A percentile compares a stretch with the other conserved stretches of the same genome.
phyloP scores from a whole-genome alignment of 2,888 invertebrate genomes.

The Sinodicranocentrus sp. region DNA sequence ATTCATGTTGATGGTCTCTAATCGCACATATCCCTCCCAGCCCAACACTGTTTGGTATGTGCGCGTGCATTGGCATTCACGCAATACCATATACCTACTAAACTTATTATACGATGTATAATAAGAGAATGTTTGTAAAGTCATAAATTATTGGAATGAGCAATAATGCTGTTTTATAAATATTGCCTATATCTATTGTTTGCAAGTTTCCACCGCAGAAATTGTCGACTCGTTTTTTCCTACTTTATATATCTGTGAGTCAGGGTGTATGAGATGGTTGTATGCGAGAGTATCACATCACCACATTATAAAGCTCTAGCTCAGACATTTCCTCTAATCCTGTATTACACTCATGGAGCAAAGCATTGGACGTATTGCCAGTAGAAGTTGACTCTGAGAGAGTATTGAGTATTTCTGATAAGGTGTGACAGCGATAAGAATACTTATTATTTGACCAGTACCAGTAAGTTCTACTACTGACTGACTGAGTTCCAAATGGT shows the following conservation, averaged over 20 bases:
- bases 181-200: not conserved
- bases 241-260: slow-evolving; percentile 3
- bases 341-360: not conserved
- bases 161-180: slow-evolving; percentile 29
- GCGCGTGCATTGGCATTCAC: no score
- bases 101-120: not conserved
- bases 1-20: no score
- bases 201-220: slow-evolving; percentile 42
- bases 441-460: slow-evolving; percentile 53
- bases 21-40: no score
- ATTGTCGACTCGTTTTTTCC: slow-evolving; percentile 47
- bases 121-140: slow-evolving; percentile 44
- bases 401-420: slow-evolving; percentile 48
- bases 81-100: no score
- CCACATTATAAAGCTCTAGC: no score
- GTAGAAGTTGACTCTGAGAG: not conserved
- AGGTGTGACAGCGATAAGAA: slow-evolving; percentile 66
- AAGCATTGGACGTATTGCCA: not conserved
- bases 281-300: no score
- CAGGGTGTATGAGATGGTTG: not conserved
- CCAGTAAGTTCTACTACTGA: slow-evolving; percentile 7
- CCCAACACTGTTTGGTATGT: no score
- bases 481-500: slow-evolving; percentile 13
- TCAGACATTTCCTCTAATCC: no score
- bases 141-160: slow-evolving; percentile 52